Base-by-base conservation (phyloP, 2,888 invertebrate genomes). In the Cantharis rufa region DNA sequence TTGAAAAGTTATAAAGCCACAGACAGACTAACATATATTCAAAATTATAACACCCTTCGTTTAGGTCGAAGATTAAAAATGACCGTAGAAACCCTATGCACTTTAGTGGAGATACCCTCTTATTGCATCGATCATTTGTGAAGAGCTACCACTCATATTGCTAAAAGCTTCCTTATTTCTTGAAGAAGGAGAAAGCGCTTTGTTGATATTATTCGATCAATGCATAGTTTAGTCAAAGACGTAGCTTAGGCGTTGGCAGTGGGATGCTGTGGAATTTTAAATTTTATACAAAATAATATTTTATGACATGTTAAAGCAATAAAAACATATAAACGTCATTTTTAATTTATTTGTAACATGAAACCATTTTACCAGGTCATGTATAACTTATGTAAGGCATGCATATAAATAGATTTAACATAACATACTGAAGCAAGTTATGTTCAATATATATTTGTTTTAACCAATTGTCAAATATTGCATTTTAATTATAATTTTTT, bases 291-390 rank as follows among this genome's bases (percentile, higher is more conserved):
- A 82, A 83, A 82, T 80, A 82, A 82, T 83, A 82, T 80, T 83
- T 83, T 82, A 82, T 81, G 80, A 83, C 82, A 82, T 82, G 83
- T 82, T 82, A 82, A 83, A 81, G 81, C 80, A 82, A 82, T 82
- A 83, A 83, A 83, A 83, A 83, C 83, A 81, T 81, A 82, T 82
- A 82, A 81, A 81, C 77, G 83, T 83, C 83, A 81, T 79, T 82
- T 82, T 82, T 80, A 82, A 83, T 83, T 83, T 83, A 83, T 83
- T 80, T 82, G 81, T 82, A 81, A 81, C 83, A 82, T 82, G 82
- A 83, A 83, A 81, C 82, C 78, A 79, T 80, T 81, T 82, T 81
- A 83, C 81, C 82, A 81, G 82, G 77, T 82, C 83, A 81, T 83
- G 83, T 81, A 81, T 80, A 24, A 79, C 77, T 81, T 80, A 79